Evolutionary conservation across 2,888 invertebrate genomes (phyloP).

Genomic region (Dioctria rufipes): DNA sequence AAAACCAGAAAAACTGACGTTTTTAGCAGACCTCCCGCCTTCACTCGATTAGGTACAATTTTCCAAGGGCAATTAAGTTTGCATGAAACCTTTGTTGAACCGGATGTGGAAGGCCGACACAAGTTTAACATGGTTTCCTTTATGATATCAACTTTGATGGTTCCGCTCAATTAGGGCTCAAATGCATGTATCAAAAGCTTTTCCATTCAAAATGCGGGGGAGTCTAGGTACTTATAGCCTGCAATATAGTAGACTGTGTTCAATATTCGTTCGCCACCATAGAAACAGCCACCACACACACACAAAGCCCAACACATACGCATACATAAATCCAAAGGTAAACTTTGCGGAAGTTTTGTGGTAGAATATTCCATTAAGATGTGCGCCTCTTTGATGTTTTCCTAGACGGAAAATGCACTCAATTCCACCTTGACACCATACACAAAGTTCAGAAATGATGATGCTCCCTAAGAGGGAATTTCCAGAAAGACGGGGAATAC

Average conservation of each 20-base stretch:
- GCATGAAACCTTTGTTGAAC: no score
- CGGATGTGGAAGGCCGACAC: background rate
- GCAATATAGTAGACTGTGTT: slow-evolving; percentile 22
- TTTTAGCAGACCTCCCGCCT: no score
- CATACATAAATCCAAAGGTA: background rate
- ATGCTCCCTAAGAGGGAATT: background rate
- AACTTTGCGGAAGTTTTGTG: slow-evolving; percentile 23
- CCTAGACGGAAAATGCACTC: slow-evolving; percentile 27
- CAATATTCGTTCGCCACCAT: slow-evolving; percentile 1
- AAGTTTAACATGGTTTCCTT: slow-evolving; percentile 40
- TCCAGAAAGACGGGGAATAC: background rate
- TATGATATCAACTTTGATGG: slow-evolving; percentile 47
- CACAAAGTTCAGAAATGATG: background rate
- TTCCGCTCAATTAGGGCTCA: slow-evolving; percentile 46
- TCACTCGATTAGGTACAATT: no score
- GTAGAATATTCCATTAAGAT: slow-evolving; percentile 32
- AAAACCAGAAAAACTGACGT: no score
- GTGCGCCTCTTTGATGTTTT: slow-evolving; percentile 19
- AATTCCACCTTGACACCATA: slow-evolving; percentile 4
- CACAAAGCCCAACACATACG: background rate
- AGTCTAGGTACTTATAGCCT: background rate
- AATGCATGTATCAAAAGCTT: slow-evolving; percentile 35
- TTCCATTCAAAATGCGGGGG: background rate
- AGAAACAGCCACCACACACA: no score
- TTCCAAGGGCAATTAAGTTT: no score